Evolutionary conservation across 2,888 invertebrate species (phyloP), one percentile per base, ranked within the genome.

Genomic region (Cryptus viduatorius): DNA sequence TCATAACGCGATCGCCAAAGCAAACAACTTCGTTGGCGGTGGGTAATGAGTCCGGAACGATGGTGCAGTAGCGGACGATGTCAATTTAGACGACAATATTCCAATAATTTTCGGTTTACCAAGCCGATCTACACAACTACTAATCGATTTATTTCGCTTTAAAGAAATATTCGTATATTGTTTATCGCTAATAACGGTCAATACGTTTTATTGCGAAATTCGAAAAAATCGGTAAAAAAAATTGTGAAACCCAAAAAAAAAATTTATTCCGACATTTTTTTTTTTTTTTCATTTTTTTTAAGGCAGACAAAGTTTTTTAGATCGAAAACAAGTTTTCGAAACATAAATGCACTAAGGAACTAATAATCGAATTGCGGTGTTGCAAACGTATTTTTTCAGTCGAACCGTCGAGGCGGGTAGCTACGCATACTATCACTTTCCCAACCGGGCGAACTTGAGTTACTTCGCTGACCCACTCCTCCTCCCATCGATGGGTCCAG

Each of bases 1-100:
- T 80, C 72, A 67, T 73, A 73, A 80, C 56, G 19, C 79, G 44
- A 80, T 79, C 42, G 65, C 53, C 46, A 42, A 72, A 73, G 72
- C 72, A 67, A 80, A 80, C 67, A 46, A n/a, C 56, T 46, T 56
- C 37, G 37, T 73, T 53, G 65, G 31, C 56, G 65, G 29, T 56
- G 73, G 44, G 14, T 73, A 37, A 79, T 53, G 29, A 72, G 72
- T 19, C 50, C 12, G 59, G 61, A 71, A n/a, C 2, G 14, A 8
- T 48, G 48, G n/a, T 1, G 48, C 48, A 12, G 48, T 12, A 14
- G 48, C n/a, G 2, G 48, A 48, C 48, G 3, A 14, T 0, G 48
- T 12, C 8, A n/a, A 12, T 48, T n/a, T 48, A 48, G 48, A 3
- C 48, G 48, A 7, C n/a, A 12, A 12, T 14, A 48, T 48, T 48